Evolutionary conservation across 2,888 invertebrate species (phyloP), one percentile per base, ranked within the genome.

Genomic region (Bellardia pandia): DNA sequence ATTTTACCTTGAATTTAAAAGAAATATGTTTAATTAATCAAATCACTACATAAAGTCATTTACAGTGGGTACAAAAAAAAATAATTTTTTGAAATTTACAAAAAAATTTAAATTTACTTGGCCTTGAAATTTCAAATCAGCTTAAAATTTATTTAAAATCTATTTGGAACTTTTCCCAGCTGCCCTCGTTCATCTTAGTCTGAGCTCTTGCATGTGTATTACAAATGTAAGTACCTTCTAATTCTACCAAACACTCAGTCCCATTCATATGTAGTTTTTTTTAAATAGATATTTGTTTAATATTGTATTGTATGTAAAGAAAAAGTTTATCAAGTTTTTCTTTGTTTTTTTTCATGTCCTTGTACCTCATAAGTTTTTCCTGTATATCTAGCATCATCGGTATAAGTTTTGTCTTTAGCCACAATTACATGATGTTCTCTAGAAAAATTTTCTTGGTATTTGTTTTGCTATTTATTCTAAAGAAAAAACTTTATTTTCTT

Each of bases 401-500:
- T 80, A 48, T 69, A 64, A 69, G 76, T 88, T 72, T 51, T 78
- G 66, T 82, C 82, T 85, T 80, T 88, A 71, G 85, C 88, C 89
- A 89, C 89, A 89, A 88, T 89, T 89, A 89, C 89, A 88, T 86
- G 88, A 88, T 89, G 88, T 89, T 88, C 82, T 83, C 45, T 33
- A 71, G 62, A 42, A 71, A 71, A 83, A 48, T 77, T 83, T 78
- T 84, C 84, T 86, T 83, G 71, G 58, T 81, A 83, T 86, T 86
- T 83, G 51, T 62, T 37, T 74, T 71, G 64, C 71, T 74, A 11
- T 30, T 79, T 74, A 11, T 30, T 79, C 13, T 9, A 14, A 37
- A 33, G 42, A 33, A 16, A 51, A 75, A 77, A 48, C 33, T 83
- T 81, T 81, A 72, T 75, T 68, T 76, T 80, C 76, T 81, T 79